Evolutionary conservation across 2,113 vertebrate species (phyloP), one percentile per base, ranked within the genome.

Genomic region (Caracal caracal): DNA sequence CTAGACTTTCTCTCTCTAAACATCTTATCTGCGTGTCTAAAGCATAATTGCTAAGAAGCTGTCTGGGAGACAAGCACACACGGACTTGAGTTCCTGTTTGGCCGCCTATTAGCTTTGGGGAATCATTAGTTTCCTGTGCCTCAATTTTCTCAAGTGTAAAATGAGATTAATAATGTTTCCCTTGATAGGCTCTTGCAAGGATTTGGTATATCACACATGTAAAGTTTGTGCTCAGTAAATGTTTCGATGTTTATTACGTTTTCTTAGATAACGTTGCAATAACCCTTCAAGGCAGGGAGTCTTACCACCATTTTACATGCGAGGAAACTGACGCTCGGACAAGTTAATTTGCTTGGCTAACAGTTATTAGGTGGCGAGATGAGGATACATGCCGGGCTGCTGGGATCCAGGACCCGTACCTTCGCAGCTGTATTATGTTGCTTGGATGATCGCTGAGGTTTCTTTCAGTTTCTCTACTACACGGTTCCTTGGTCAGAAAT

Each of bases 71-170:
- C 56, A 85, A 94, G 51, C 81, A 90, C 85, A 56, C 3, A 17
- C 19, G 20, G 22, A 10, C 0, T 75, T 86, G 78, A 91, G 61
- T n/a, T 93, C n/a, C 10, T 75, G 12, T 79, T 35, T 7, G 24
- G 13, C 6, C 35, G 11, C 4, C 79, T 73, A 47, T 33, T 43
- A 81, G 6, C 20, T 86, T 63, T 35, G 30, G 26, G 19, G 70
- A 73, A 83, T 81, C 43, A 78, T 86, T 70, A 49, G 24, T 89
- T 92, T 82, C 20, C 35, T 19, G 35, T 40, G 49, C 5, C 92
- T 90, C 47, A 51, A 19, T 90, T 94, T 93, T 75, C 43, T 93
- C 26, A 16, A 84, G 22, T 92, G 22, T 80, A 79, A 97, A 94
- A 63, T 75, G 51, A 96, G 66, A 88, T 86, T 68, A 49, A 83